Base-by-base conservation (phyloP, 1,140 invertebrate species). In the Drosophila grimshawi region DNA sequence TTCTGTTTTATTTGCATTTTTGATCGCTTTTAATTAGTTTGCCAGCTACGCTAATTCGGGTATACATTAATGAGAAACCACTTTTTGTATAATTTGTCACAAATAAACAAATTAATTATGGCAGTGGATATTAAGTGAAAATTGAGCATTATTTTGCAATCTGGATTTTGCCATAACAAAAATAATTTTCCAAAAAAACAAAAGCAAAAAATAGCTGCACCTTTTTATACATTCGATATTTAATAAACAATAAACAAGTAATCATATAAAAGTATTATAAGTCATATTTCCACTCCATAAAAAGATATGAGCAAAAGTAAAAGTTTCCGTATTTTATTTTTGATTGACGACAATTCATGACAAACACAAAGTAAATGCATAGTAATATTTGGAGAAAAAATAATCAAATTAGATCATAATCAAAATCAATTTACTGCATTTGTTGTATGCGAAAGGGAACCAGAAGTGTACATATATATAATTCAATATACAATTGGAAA, bases 401-500 rank as follows among this genome's bases (percentile, higher is more conserved):
- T 5, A 27, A 37, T 46, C 5, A 19, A 48, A 57, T 66, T 32
- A 52, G 1, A 4, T 10, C 0, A n/a, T 2, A n/a, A 4, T n/a
- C 19, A 19, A 19, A 43, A 43, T 43, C n/a, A 10, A n/a, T n/a
- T 43, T 3, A 43, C 39, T n/a, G 10, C 39, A 45, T 52, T 43
- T 67, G 49, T 35, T 56, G 4, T 43, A n/a, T n/a, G 27, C 2
- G 3, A 37, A 37, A 37, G 49, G 7, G 33, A 49, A 49, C 19
- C 6, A 29, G 33, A 4, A 11, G 37, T 74, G 56, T 62, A 41
- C 29, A 55, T 49, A 56, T 56, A 57, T 53, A 52, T 60, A 55
- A 67, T 74, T 68, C 46, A 49, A 73, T 73, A 67, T 35, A 35
- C 55, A 67, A 61, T 61, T 56, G 70, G 33, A 49, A 59, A 60